Percentiles rank a stretch among this genome's conserved stretches.
Evolutionary conservation across 1,140 invertebrate genomes (phyloP).

Genomic region (Fopius arisanus): DNA sequence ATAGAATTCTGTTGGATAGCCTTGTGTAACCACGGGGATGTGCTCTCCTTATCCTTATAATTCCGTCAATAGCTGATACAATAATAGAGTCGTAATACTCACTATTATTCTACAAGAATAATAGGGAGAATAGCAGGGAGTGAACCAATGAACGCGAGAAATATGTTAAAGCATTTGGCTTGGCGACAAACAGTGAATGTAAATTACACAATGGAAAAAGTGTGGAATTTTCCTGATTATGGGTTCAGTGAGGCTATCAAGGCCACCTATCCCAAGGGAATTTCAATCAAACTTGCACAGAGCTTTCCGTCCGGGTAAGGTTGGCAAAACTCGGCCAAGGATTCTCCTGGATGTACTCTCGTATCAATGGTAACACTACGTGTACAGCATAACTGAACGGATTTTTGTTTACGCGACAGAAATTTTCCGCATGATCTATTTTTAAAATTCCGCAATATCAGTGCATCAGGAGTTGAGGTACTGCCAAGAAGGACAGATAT

Average conservation of each 20-base stretch:
- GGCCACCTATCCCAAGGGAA: conserved; percentile 9
- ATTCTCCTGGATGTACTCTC: conserved; percentile 12
- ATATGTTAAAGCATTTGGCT: too few relatives aligned
- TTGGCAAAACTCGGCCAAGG: conserved; percentile 20
- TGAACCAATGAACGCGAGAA: too few relatives aligned
- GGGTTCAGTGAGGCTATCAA: conserved; percentile 12
- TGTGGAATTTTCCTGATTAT: background rate
- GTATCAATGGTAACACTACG: background rate
- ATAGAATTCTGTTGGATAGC: too few relatives aligned
- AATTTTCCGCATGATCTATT: conserved; percentile 3
- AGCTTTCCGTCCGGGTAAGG: conserved; percentile 1
- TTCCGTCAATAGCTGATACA: too few relatives aligned
- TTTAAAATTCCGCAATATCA: background rate
- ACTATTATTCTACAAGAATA: too few relatives aligned
- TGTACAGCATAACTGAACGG: background rate
- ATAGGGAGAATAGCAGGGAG: too few relatives aligned
- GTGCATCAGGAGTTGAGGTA: background rate
- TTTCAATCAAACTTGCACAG: background rate
- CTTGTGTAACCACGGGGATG: too few relatives aligned
- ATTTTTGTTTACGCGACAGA: background rate
- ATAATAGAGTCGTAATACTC: too few relatives aligned
- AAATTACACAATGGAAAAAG: background rate
- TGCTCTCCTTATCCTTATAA: too few relatives aligned
- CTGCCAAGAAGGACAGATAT: background rate
- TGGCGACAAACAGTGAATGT: too few relatives aligned